Base-by-base conservation (phyloP, 2,888 invertebrate species). In the Mythimna loreyi region DNA sequence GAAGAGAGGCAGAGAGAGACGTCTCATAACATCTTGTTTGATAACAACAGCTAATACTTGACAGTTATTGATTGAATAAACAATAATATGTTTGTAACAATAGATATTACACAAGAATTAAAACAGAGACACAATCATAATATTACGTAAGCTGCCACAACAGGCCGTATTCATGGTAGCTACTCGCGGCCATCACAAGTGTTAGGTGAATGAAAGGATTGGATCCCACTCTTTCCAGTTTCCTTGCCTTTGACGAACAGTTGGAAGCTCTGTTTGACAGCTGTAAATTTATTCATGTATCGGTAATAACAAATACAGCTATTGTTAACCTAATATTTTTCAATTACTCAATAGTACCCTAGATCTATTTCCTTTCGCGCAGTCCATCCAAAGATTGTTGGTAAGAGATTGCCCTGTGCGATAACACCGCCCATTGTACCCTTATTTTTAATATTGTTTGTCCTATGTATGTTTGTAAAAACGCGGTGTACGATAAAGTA, bases 41-140 rank as follows among this genome's bases (percentile, higher is more conserved):
- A 52, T 23, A 52, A 66, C 23, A 50, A 16, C 23, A 49, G 47
- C 3, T n/a, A n/a, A 36, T 25, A 28, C 9, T 16, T 11, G 36
- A 28, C 49, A 49, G 23, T 64, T 33, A 61, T 60, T 33, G 13
- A 50, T 61, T 61, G 5, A 28, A 61, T 19, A 3, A 62, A 28
- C 36, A 50, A 50, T 19, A 30, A 50, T 50, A 23, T 64, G 9
- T 28, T 50, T 21, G 19, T 49, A 40, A 61, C 25, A 64, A 16
- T 16, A 33, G 56, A 16, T 36, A 56, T 36, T 56, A 56, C 9
- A 16, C 21, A 56, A 36, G 56, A 33, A 56, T 36, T 21, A 55
- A 52, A 19, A 52, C 25, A 63, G 19, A 50, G 40, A 3, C 28
- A 40, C 3, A 28, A 63, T 65, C 13, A 6, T 40, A 13, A 6